Evolutionary conservation across 92 coral and sea anemone species (phyloP), one percentile per base, ranked within the genome.

Genomic region (Epizoanthus scotinus): DNA sequence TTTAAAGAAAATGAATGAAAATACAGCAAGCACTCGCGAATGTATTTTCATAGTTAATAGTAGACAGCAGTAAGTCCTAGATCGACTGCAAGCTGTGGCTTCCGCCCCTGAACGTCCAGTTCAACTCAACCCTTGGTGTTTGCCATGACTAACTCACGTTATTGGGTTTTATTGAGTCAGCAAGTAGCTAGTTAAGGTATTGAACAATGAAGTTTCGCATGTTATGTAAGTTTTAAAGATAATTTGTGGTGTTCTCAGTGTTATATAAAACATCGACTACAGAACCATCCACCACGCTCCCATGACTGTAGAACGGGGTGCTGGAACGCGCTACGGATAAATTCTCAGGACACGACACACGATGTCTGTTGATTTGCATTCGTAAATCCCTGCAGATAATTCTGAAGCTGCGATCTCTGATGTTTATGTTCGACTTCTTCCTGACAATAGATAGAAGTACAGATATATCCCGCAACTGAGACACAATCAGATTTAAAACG

Each of bases 31-130:
- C 47, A 24, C 3, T 13, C 55, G 63, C 78, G 26, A 50, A 14
- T 52, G 25, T 57, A 19, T 34, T 52, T 56, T 31, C 0, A n/a
- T n/a, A n/a, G n/a, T n/a, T n/a, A n/a, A n/a, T n/a, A n/a, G n/a
- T n/a, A n/a, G n/a, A n/a, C n/a, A n/a, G n/a, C n/a, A n/a, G n/a
- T n/a, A 56, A 56, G 3, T n/a, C 26, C 55, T 44, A 28, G 38
- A 19, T 69, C 34, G 36, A 18, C 53, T 31, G 38, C 29, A 22
- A 50, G 40, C 54, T 72, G 61, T 31, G 36, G 78, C 79, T 75
- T 75, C 81, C 68, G 81, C 81, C 81, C 81, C 12, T 34, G 15
- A 22, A 0, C 81, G 38, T 47, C 52, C 52, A 47, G 52, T 13
- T 14, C 59, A 75, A 52, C 66, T 9, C 29, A 75, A 21, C 56